Base-by-base conservation (phyloP, 2,797 vertebrate species). In the Tragopan temminckii region DNA sequence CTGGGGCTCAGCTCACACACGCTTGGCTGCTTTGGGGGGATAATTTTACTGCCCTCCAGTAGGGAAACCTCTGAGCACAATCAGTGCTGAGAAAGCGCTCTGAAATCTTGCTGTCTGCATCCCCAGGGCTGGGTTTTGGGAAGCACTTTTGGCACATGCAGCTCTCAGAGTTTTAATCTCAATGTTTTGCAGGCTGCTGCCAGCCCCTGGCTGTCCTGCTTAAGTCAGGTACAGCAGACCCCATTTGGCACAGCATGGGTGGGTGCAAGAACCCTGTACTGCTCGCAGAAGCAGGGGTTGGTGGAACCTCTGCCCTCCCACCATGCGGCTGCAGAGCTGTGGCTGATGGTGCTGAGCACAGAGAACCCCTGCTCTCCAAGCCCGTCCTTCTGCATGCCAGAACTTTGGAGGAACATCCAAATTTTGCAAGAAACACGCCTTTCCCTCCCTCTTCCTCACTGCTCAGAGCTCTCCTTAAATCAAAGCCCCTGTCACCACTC, bases 341-440 rank as follows among this genome's bases (percentile, higher is more conserved):
- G 66, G 31, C 25, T 3, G 0, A 42, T 46, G 80, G 24, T 53
- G 45, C 35, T 0, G 21, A 84, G 42, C 1, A 1, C 1, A 1
- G n/a, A 52, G 35, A 69, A 19, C 6, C 21, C 17, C 15, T 6
- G 55, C 29, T 67, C 55, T 84, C 78, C 91, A 35, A 70, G 62
- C 62, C 45, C 0, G 0, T 36, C 19, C 57, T 85, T 36, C 66
- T 57, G 45, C 50, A 19, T 6, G 48, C 80, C 74, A 86, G 67
- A 88, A 23, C 67, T 92, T 69, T 40, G 50, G 12, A 71, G 78
- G 15, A 79, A 7, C 16, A 2, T 53, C 84, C 80, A 93, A 50
- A 74, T 53, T 52, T 1, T 2, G 24, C 77, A 76, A 81, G 80
- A 55, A 80, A 35, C 36, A 64, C 0, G 1, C 53, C 36, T 64